Conservation (phyloP, 2,888 invertebrate species). For the Dicycla oo region DNA sequence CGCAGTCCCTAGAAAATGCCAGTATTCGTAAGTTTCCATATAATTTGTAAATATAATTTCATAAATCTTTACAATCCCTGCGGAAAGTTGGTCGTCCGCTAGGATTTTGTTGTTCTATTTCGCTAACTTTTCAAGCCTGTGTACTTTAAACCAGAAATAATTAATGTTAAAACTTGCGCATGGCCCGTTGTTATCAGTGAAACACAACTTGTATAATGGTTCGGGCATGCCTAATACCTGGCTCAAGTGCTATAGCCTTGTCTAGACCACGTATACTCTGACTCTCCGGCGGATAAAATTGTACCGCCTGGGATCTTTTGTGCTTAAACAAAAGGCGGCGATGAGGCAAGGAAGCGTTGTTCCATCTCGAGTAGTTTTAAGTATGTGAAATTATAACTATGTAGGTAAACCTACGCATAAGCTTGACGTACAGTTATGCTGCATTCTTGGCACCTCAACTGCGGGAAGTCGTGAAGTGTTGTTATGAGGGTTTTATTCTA, state of each 20-base stretch:
- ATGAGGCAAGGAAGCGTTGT: conserved; percentile 41
- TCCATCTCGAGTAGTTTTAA: conserved; percentile 26
- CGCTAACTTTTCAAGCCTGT: conserved; percentile 41
- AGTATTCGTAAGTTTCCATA: conserved; percentile 34
- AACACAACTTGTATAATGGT: conserved; percentile 55
- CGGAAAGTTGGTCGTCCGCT: conserved; percentile 21
- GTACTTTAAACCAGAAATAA: conserved; percentile 53
- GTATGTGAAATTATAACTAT: conserved; percentile 56
- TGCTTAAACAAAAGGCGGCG: conserved; percentile 56
- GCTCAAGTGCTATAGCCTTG: conserved; percentile 34
- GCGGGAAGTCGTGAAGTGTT: neutral
- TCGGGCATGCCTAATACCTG: conserved; percentile 44
- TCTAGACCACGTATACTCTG: conserved; percentile 48
- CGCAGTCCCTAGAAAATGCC: conserved; percentile 21
- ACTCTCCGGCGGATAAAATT: conserved; percentile 39
- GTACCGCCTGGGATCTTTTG: conserved; percentile 52
- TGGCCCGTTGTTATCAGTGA: conserved; percentile 40
- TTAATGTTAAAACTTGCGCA: conserved; percentile 56
- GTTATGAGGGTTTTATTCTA: conserved; percentile 14
- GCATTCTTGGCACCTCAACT: conserved; percentile 22
- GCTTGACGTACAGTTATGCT: conserved; percentile 22
- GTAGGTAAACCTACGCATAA: conserved; percentile 21
- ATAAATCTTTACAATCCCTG: conserved; percentile 38
- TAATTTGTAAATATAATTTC: conserved; percentile 53
- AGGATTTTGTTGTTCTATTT: conserved; percentile 52